These are phyloP conservation scores for Ctenopoma kingsleyae DNA, from an alignment of 2,797 vertebrate genomes.

Conservation along the genomic window DNA sequence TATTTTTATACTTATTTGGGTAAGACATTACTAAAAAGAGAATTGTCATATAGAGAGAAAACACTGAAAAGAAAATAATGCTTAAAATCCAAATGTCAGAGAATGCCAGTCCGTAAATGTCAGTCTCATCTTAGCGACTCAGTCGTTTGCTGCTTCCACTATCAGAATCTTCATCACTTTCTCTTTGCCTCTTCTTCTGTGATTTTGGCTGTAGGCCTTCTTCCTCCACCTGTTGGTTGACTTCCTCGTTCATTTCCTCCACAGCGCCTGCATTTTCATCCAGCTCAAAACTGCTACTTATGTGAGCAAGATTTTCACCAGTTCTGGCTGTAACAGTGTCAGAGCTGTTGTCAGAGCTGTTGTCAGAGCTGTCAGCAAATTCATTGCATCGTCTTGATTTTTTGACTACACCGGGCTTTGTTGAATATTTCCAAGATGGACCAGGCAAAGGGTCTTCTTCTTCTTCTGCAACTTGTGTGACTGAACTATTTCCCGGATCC, in stretches of 20 bases:
- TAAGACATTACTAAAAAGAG: too few relatives aligned
- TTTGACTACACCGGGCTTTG: neutral
- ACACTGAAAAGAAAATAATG: too few relatives aligned
- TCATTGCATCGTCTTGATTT: neutral
- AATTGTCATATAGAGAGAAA: too few relatives aligned
- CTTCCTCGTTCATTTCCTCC: neutral
- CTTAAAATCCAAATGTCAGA: too few relatives aligned
- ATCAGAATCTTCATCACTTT: neutral
- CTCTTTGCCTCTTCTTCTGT: neutral
- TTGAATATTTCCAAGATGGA: neutral
- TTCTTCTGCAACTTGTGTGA: too few relatives aligned
- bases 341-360: neutral
- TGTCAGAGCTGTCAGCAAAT: neutral
- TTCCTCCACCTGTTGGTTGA: too few relatives aligned
- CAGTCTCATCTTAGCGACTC: neutral
- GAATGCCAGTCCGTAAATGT: too few relatives aligned
- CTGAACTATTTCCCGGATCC: neutral
- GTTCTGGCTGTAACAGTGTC: neutral
- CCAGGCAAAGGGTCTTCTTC: slow-evolving; percentile 2
- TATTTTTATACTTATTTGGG: too few relatives aligned
- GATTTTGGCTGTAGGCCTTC: neutral
- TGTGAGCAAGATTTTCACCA: neutral
- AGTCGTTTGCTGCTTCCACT: neutral
- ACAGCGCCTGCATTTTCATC: neutral
- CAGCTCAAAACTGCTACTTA: neutral